Base-by-base conservation (phyloP, 2,888 invertebrate genomes). In the Platypus cylindrus region DNA sequence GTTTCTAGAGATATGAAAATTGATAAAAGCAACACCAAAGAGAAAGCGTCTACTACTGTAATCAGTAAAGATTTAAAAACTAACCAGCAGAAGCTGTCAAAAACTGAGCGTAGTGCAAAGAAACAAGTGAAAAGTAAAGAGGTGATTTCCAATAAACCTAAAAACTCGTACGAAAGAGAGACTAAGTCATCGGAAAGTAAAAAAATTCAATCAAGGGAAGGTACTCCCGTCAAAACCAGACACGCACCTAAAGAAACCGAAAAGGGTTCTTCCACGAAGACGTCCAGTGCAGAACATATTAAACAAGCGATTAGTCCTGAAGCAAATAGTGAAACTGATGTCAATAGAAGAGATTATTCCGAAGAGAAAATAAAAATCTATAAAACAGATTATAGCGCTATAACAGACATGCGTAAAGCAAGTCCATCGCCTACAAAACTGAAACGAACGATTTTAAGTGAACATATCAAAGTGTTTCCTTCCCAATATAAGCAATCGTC, bases 1-100 rank as follows among this genome's bases (percentile, higher is more conserved):
- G 50, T 73, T 25, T 70, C 73, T 1, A 58, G 70, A 43, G 66
- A 66, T 48, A 60, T 70, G 52, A 70, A 71, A 51, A 62, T 66
- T 25, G 68, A 65, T 8, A 61, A 52, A 41, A 9, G 32, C 26
- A 17, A 34, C 5, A 17, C 28, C 9, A 58, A 57, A 46, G 53
- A 55, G 36, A 59, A 60, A 45, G 52, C n/a, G n/a, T n/a, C n/a
- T n/a, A n/a, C n/a, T n/a, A n/a, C n/a, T n/a, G n/a, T n/a, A n/a
- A n/a, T n/a, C n/a, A n/a, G n/a, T n/a, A n/a, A n/a, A n/a, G n/a
- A n/a, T n/a, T n/a, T n/a, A n/a, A n/a, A n/a, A n/a, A n/a, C n/a
- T n/a, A n/a, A n/a, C n/a, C n/a, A n/a, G n/a, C n/a, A n/a, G n/a
- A n/a, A n/a, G n/a, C n/a, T n/a, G n/a, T 41, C 50, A 54, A 37